phyloP scores from a whole-genome alignment of 2,113 vertebrate species.

The Prochilodus magdalenae region DNA sequence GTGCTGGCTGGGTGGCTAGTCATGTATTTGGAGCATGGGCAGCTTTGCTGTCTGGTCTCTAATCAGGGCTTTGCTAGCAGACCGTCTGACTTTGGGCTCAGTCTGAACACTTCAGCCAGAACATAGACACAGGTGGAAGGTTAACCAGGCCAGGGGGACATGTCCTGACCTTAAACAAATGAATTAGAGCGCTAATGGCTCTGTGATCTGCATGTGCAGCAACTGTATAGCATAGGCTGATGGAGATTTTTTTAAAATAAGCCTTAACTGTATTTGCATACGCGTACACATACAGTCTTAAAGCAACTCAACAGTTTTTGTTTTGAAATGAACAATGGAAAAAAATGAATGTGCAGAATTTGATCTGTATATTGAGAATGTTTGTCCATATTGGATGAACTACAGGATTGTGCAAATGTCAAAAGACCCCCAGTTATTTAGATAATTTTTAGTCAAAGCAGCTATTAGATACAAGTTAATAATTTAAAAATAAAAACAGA shows the following conservation, averaged over 20 bases:
- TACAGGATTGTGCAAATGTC: too few relatives aligned
- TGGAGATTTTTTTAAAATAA: neutral
- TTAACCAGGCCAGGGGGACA: constrained; percentile 19
- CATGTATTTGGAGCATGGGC: constrained; percentile 46
- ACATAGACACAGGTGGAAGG: constrained; percentile 35
- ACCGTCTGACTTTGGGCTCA: constrained; percentile 45
- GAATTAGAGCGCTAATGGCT: constrained; percentile 18
- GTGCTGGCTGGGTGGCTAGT: neutral
- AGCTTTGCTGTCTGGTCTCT: constrained; percentile 50
- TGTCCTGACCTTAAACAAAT: constrained; percentile 5
- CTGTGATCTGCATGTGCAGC: neutral
- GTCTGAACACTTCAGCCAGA: constrained; percentile 40
- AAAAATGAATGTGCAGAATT: too few relatives aligned
- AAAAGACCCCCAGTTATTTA: too few relatives aligned
- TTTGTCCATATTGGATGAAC: too few relatives aligned
- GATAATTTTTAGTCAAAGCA: too few relatives aligned
- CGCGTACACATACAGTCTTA: neutral
- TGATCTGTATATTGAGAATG: too few relatives aligned
- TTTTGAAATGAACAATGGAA: too few relatives aligned
- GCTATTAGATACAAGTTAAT: too few relatives aligned
- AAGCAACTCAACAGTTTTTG: neutral
- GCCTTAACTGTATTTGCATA: neutral
- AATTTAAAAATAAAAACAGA: too few relatives aligned
- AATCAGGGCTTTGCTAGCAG: constrained; percentile 51
- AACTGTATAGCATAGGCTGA: neutral